Conservation (phyloP, 1,140 invertebrate species). For the Philotrypesis tridentata region DNA sequence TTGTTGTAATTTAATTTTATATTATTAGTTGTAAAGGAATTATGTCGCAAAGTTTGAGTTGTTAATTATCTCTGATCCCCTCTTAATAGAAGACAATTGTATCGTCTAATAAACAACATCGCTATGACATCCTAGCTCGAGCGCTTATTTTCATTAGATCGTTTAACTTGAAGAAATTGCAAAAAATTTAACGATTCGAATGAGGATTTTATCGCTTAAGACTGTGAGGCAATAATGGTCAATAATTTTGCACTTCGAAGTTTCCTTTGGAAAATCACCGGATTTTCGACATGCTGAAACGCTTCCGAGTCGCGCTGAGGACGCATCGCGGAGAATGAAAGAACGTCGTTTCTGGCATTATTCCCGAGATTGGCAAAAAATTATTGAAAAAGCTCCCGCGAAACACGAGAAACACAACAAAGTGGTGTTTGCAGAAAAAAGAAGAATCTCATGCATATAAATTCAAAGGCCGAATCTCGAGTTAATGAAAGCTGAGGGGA, state of each 20-base stretch:
- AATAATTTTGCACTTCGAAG: background rate
- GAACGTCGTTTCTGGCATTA: background rate
- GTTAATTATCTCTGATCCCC: no score
- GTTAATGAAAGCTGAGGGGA: background rate
- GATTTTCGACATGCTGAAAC: background rate
- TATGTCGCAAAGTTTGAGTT: no score
- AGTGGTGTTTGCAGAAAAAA: background rate
- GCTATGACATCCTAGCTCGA: background rate
- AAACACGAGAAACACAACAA: background rate
- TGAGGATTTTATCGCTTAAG: background rate
- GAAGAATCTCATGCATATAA: no score
- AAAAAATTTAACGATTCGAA: background rate
- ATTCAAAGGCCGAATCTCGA: background rate
- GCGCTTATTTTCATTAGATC: background rate
- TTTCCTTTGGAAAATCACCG: background rate
- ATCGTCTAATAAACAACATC: background rate
- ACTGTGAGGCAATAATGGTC: background rate
- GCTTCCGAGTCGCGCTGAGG: background rate
- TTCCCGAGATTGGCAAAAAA: no score
- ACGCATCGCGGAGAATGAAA: background rate
- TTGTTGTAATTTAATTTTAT: no score
- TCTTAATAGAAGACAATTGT: background rate
- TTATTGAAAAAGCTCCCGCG: background rate
- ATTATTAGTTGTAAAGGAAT: no score
- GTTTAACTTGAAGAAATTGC: background rate